Percentiles rank a stretch among this genome's conserved stretches.
These are phyloP conservation scores for Trachops cirrhosus DNA, from an alignment of 2,797 vertebrate species.

Conservation along the genomic window DNA sequence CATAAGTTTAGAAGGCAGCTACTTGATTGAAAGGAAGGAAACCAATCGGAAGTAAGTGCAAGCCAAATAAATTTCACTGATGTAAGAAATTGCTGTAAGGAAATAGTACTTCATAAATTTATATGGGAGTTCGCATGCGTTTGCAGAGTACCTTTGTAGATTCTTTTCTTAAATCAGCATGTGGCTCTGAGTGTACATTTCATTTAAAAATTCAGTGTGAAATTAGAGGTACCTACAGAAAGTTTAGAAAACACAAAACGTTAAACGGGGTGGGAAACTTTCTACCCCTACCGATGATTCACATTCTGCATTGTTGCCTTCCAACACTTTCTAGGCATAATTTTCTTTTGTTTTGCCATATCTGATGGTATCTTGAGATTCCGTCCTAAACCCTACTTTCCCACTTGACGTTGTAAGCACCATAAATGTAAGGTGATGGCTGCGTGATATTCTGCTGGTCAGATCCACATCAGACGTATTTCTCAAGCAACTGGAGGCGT, in stretches of 20 bases:
- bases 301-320: not conserved
- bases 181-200: not conserved
- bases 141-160: accelerated
- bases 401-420: not conserved
- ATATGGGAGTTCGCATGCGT: accelerated
- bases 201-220: not conserved
- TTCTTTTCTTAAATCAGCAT: not conserved
- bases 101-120: not conserved
- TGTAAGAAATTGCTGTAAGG: not conserved
- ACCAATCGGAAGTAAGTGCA: conserved; percentile 94
- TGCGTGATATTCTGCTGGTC: not conserved
- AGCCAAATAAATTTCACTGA: not conserved
- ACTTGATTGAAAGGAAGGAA: conserved; percentile 95
- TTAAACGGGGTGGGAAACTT: not conserved
- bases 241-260: not conserved
- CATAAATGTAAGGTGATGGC: not conserved
- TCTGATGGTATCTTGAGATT: not conserved
- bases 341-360: not conserved
- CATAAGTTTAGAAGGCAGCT: conserved; percentile 94
- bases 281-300: not conserved
- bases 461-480: not conserved
- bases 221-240: not conserved
- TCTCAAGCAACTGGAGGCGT: not conserved
- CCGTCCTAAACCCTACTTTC: not conserved
- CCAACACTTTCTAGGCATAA: not conserved